Conservation (phyloP, 1,140 invertebrate genomes). For the Aphaenogaster ashmeadi region DNA sequence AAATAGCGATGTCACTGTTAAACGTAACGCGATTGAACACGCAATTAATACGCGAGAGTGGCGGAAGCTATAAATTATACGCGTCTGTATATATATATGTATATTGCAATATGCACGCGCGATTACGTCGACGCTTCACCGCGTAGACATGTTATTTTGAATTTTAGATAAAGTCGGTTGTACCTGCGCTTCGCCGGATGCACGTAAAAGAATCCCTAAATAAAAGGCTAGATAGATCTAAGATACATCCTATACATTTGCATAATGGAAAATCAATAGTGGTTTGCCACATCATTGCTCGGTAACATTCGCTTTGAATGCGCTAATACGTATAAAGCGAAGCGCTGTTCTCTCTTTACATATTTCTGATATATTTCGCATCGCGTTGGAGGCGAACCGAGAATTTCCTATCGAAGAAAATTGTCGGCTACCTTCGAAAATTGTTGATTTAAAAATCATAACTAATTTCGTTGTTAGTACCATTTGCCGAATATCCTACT, state of each 20-base stretch:
- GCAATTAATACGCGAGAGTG: conserved; percentile 27
- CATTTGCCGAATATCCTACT: background rate
- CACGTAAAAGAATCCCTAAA: background rate
- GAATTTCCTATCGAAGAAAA: background rate
- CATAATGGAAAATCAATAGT: conserved; percentile 40
- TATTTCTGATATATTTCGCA: background rate
- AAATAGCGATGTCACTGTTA: conserved; percentile 49
- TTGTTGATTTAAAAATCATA: background rate
- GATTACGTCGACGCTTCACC: background rate
- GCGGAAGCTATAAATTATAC: background rate
- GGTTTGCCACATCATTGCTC: background rate
- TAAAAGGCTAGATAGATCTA: conserved; percentile 1
- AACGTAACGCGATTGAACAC: conserved; percentile 27
- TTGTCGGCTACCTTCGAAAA: background rate
- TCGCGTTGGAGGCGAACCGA: background rate
- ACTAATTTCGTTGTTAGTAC: background rate
- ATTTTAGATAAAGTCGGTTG: background rate
- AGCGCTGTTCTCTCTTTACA: background rate
- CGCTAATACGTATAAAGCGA: background rate
- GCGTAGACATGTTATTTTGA: background rate
- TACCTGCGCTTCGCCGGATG: background rate
- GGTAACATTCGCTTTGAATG: conserved; percentile 22
- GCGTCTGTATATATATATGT: background rate
- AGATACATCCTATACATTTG: conserved; percentile 6
- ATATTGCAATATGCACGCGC: background rate